phyloP scores from a whole-genome alignment of 2,888 invertebrate genomes.

The Anticlea derivata region DNA sequence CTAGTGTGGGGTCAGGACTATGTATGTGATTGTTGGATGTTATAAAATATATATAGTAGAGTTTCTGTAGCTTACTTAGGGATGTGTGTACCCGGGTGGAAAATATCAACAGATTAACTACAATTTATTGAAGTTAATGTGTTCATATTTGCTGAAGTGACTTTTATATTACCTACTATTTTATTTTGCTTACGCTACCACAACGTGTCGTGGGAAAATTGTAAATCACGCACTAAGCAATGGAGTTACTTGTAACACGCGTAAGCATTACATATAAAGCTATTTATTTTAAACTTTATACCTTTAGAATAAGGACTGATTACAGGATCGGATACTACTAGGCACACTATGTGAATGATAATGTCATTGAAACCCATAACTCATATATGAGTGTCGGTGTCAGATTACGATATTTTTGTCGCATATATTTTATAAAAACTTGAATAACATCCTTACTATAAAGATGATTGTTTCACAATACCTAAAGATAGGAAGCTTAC shows the following conservation, averaged over 20 bases:
- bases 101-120: no score
- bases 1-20: no score
- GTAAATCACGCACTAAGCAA: slow-evolving; percentile 51
- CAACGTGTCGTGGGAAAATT: slow-evolving; percentile 51
- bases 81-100: no score
- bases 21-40: no score
- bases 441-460: neutral
- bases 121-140: no score
- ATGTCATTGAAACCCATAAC: slow-evolving; percentile 1
- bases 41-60: no score
- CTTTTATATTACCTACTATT: neutral
- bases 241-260: slow-evolving; percentile 29
- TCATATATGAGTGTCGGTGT: slow-evolving; percentile 32
- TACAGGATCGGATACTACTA: slow-evolving; percentile 8
- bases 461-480: neutral
- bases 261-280: slow-evolving; percentile 11
- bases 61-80: no score
- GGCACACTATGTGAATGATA: slow-evolving; percentile 40
- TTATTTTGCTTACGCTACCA: slow-evolving; percentile 43
- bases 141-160: no score
- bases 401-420: slow-evolving; percentile 12
- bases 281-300: slow-evolving; percentile 17
- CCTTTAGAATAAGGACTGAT: slow-evolving; percentile 4
- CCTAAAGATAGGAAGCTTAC: no score
- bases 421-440: slow-evolving; percentile 5